Percentiles rank a stretch among this genome's conserved stretches.
phyloP scores from a whole-genome alignment of 2,113 vertebrate species.

The Candoia aspera region DNA sequence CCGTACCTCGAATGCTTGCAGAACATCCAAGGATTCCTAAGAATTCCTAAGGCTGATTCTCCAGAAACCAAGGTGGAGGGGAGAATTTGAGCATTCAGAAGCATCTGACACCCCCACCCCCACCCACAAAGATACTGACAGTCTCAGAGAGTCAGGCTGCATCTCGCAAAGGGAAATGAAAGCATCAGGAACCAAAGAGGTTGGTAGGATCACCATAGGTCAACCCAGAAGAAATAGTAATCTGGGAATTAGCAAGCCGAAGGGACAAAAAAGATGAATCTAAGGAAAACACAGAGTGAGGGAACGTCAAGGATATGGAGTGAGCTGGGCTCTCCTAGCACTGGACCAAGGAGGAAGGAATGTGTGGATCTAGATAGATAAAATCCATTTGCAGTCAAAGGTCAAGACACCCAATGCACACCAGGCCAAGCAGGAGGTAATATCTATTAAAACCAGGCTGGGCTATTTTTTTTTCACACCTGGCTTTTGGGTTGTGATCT shows the following conservation, averaged over 20 bases:
- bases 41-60: background rate
- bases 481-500: background rate
- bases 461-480: background rate
- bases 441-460: background rate
- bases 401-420: background rate
- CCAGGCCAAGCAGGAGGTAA: background rate
- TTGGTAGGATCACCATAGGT: background rate
- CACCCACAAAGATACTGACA: background rate
- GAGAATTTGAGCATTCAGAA: background rate
- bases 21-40: fast-evolving
- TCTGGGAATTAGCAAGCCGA: background rate
- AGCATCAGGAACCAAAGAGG: background rate
- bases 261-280: background rate
- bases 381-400: background rate
- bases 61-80: background rate
- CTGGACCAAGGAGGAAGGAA: background rate
- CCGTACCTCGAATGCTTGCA: fast-evolving
- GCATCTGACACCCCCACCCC: background rate
- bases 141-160: background rate
- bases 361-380: background rate
- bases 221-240: background rate
- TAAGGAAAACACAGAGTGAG: background rate
- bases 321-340: background rate
- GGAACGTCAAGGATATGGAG: background rate
- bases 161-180: background rate